Evolutionary conservation across 1,140 invertebrate species (phyloP), one percentile per base, ranked within the genome.

Genomic region (Protaetia brevitarsis): DNA sequence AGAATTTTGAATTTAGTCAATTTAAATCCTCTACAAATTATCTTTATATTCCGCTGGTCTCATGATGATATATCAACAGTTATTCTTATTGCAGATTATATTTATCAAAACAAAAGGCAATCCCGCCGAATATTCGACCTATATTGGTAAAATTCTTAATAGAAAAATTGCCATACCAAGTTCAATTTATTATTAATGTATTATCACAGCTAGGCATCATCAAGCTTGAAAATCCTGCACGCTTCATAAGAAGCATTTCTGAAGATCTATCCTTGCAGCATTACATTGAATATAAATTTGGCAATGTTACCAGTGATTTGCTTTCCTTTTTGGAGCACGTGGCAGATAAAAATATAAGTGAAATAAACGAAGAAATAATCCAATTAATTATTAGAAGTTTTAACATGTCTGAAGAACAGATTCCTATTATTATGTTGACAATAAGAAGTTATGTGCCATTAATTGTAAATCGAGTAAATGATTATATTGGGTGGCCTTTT

Each of bases 51-150:
- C 11, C 21, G 41, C 26, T 51, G 45, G 26, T 13, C 23, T 11
- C 37, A 64, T 19, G 63, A 64, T 11, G 21, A 10, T 27, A 29
- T 51, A 28, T 51, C 37, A n/a, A 51, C 8, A 19, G 6, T 26
- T 6, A 64, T 64, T 28, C 37, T 51, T 27, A 30, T 64, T 11
- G 41, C 28, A 5, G 63, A 64, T 51, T 64, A 64, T 36, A 36
- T 61, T 34, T 61, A 61, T 34, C 11, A 61, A 34, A 16, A 61
- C 26, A 61, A 61, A 61, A 61, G 19, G 7, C 19, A n/a, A n/a
- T 61, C 21, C 59, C 59, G 7, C 59, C 59, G 7, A 34, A 2
- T 21, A 30, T 21, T 3, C 16, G 31, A 11, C 13, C 29, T 8
- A 8, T 61, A 21, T 16, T 61, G 6, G n/a, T 34, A 8, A 21